Evolutionary conservation across 2,888 invertebrate species (phyloP).

Genomic region (Campopleginae sp.): DNA sequence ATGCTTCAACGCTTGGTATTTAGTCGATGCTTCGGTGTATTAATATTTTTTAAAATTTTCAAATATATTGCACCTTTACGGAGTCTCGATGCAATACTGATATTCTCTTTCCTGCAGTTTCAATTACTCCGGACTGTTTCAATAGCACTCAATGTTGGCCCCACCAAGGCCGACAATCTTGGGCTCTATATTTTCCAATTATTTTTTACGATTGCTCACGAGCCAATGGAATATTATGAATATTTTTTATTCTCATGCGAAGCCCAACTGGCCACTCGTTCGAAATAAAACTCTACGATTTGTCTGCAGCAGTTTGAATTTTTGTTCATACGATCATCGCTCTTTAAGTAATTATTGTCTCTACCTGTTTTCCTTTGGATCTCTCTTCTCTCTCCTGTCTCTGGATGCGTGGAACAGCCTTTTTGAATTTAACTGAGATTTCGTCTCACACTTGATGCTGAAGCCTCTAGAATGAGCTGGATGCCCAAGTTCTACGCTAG

Average conservation of each 20-base stretch:
- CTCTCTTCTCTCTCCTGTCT: slow-evolving; percentile 78
- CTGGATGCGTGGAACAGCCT: slow-evolving; percentile 76
- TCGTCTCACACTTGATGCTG: slow-evolving; percentile 74
- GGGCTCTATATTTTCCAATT: slow-evolving; percentile 60
- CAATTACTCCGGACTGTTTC: slow-evolving; percentile 39
- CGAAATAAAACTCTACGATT: slow-evolving; percentile 36
- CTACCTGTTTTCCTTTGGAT: slow-evolving; percentile 77
- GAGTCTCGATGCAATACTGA: slow-evolving; percentile 52
- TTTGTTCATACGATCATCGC: background rate
- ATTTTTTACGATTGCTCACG: slow-evolving; percentile 60
- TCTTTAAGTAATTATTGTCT: background rate
- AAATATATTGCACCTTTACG: slow-evolving; percentile 42
- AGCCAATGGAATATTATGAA: slow-evolving; percentile 55
- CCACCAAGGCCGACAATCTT: slow-evolving; percentile 30
- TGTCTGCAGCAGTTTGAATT: background rate
- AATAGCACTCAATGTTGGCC: slow-evolving; percentile 30
- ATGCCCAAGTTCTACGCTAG: slow-evolving; percentile 75
- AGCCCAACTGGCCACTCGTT: slow-evolving; percentile 17
- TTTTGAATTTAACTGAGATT: slow-evolving; percentile 79
- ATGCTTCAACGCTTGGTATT: slow-evolving; percentile 28
- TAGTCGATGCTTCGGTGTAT: slow-evolving; percentile 39
- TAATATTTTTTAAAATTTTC: slow-evolving; percentile 33
- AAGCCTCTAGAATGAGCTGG: slow-evolving; percentile 74
- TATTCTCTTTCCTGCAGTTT: slow-evolving; percentile 10
- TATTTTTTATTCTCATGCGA: slow-evolving; percentile 54